These are phyloP conservation scores for Halcyon senegalensis DNA, from an alignment of 2,113 vertebrate species.

Conservation along the genomic window DNA sequence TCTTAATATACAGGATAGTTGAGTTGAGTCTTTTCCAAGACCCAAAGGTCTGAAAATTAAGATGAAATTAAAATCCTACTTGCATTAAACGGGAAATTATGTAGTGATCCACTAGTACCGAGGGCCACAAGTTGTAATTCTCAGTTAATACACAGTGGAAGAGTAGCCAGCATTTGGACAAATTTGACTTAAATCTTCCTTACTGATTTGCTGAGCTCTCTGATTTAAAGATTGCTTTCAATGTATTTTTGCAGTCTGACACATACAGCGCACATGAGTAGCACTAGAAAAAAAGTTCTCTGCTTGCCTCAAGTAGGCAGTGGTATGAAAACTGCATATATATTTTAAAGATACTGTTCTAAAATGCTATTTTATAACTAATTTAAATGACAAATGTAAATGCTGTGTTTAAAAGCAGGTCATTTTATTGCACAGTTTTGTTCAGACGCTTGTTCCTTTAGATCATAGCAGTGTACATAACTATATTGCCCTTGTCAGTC, in stretches of 20 bases:
- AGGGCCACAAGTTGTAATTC: not conserved
- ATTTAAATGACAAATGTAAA: not conserved
- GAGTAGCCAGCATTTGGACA: not conserved
- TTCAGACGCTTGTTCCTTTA: not conserved
- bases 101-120: not conserved
- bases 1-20: not conserved
- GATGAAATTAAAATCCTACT: not conserved
- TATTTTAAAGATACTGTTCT: not conserved
- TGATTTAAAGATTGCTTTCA: not conserved
- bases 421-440: not conserved
- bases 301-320: not conserved
- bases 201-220: not conserved
- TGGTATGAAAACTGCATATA: not conserved
- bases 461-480: not conserved
- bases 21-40: not conserved
- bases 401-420: not conserved
- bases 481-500: not conserved
- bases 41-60: not conserved
- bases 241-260: not conserved
- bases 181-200: not conserved
- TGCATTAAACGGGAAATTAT: not conserved
- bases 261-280: not conserved
- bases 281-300: not conserved
- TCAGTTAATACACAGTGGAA: not conserved
- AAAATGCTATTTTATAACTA: not conserved